Percentiles rank a stretch among this genome's conserved stretches.
Conservation (phyloP, 1,140 invertebrate species). For the Triops cancriformis region DNA sequence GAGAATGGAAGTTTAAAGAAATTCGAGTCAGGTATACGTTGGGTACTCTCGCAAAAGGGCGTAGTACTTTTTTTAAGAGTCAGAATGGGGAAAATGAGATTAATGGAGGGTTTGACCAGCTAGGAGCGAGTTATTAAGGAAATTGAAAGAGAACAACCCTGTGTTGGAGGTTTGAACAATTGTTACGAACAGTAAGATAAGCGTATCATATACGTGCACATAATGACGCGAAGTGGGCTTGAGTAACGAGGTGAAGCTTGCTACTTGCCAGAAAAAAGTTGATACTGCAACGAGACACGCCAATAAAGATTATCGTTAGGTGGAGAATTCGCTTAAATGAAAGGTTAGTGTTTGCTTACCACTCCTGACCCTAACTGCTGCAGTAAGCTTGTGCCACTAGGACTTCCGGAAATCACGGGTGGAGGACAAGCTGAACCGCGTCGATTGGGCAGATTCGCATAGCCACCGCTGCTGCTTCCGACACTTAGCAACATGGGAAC, state of each 20-base stretch:
- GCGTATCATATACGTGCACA: slow-evolving; percentile 4
- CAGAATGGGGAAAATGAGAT: too few species aligned
- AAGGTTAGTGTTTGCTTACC: slow-evolving; percentile 30
- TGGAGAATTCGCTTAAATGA: neutral
- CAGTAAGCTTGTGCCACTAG: slow-evolving; percentile 31
- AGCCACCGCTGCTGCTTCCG: slow-evolving; percentile 17
- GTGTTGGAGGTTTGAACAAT: neutral
- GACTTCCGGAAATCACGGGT: slow-evolving; percentile 24
- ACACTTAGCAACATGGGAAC: slow-evolving; percentile 17
- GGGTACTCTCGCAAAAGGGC: neutral
- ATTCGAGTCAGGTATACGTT: neutral
- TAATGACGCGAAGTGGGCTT: neutral
- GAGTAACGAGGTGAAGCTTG: neutral
- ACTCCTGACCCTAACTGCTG: slow-evolving; percentile 37
- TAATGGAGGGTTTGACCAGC: neutral
- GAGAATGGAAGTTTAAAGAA: neutral
- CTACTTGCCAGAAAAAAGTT: slow-evolving; percentile 26
- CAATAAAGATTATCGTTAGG: neutral
- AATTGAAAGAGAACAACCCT: neutral
- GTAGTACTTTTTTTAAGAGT: neutral
- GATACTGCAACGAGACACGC: slow-evolving; percentile 19
- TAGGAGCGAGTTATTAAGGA: neutral
- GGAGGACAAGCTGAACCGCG: slow-evolving; percentile 27
- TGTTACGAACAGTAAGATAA: neutral
- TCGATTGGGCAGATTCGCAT: slow-evolving; percentile 26